Conservation (phyloP, 1,140 invertebrate species). For the Penaeus vannamei region DNA sequence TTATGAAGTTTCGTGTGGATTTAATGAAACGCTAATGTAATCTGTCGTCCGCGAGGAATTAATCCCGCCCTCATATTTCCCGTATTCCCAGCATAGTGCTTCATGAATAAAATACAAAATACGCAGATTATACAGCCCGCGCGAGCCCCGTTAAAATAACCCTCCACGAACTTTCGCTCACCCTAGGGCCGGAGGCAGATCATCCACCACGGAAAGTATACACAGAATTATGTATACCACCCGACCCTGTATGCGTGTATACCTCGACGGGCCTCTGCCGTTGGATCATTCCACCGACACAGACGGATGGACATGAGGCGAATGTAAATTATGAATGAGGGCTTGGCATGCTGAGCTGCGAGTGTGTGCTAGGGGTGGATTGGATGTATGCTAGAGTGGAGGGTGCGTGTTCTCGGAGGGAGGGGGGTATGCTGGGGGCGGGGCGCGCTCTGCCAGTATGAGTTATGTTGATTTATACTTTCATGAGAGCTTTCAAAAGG, state of each 20-base stretch:
- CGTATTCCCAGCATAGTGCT: conserved; percentile 3
- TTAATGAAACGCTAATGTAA: conserved; percentile 66
- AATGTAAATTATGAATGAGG: conserved; percentile 59
- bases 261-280: conserved; percentile 30
- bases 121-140: conserved; percentile 3
- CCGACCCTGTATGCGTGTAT: conserved; percentile 39
- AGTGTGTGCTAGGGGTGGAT: not conserved
- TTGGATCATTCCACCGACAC: conserved; percentile 51
- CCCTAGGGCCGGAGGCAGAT: conserved; percentile 40
- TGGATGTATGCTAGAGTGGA: not conserved
- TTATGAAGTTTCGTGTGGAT: conserved; percentile 65
- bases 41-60: conserved; percentile 49
- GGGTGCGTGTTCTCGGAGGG: not conserved
- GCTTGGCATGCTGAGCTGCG: not conserved
- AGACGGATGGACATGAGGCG: conserved; percentile 51
- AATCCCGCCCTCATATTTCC: conserved; percentile 19
- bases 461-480: conserved; percentile 58
- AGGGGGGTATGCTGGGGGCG: not conserved
- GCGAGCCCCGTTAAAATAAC: conserved; percentile 28
- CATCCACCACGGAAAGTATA: conserved; percentile 45
- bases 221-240: conserved; percentile 52
- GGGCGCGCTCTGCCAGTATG: not conserved
- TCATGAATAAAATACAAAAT: conserved; percentile 7
- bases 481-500: conserved; percentile 11
- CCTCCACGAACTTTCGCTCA: conserved; percentile 26